These are phyloP conservation scores for Acromyrmex charruanus DNA, from an alignment of 1,140 invertebrate species.

Conservation along the genomic window DNA sequence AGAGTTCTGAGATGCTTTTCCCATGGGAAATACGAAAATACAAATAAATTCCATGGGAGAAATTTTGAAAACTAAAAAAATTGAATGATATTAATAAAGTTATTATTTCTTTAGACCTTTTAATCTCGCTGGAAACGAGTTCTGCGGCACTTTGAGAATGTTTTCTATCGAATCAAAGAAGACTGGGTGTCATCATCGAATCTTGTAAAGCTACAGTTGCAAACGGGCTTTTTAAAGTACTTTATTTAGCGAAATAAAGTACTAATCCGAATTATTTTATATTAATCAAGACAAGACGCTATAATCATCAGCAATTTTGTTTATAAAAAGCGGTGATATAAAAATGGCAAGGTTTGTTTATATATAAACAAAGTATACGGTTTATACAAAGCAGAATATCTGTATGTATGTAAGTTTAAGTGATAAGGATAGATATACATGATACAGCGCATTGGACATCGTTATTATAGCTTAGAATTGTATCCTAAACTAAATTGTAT, in stretches of 20 bases:
- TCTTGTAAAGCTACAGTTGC: not conserved
- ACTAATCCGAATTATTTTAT: not conserved
- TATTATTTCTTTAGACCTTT: not conserved
- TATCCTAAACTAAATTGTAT: not conserved
- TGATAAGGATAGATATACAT: slow-evolving; percentile 1
- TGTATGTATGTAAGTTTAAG: not conserved
- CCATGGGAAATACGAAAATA: not conserved
- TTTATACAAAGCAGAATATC: slow-evolving; percentile 10
- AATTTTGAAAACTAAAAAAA: not conserved
- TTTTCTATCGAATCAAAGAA: not conserved
- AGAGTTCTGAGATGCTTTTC: not conserved
- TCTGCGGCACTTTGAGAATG: not conserved
- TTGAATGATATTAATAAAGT: not conserved
- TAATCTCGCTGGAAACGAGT: not conserved
- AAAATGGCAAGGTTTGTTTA: not conserved
- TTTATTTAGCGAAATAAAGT: slow-evolving; percentile 21
- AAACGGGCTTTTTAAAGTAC: not conserved
- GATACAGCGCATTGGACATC: not conserved
- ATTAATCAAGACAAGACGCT: not conserved
- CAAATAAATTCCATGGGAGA: not conserved
- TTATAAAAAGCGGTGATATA: not conserved
- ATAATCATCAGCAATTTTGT: not conserved
- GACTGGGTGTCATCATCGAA: not conserved
- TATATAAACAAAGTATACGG: not conserved
- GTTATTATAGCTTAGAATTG: slow-evolving; percentile 39